phyloP scores from a whole-genome alignment of 2,888 invertebrate species.

The Phoronis australis region DNA sequence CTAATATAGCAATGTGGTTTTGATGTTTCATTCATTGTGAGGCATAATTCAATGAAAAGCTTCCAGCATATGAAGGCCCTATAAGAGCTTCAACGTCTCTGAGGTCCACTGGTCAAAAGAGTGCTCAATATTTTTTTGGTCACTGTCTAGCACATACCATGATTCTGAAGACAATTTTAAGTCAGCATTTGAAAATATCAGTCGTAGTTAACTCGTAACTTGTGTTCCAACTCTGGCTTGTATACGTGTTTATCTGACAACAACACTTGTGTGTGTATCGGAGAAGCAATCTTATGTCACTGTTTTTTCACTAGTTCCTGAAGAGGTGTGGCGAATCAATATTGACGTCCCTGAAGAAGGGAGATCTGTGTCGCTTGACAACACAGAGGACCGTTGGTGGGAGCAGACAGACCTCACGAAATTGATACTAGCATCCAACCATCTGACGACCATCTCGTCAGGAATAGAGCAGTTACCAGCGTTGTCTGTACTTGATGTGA shows the following conservation, averaged over 20 bases:
- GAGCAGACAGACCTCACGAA: constrained; percentile 71
- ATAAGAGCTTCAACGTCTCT: no score
- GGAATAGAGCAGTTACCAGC: constrained; percentile 48
- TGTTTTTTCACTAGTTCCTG: constrained; percentile 36
- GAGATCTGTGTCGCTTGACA: constrained; percentile 43
- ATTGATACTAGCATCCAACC: constrained; percentile 61
- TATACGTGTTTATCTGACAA: not conserved
- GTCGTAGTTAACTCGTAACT: no score
- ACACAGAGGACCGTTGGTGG: constrained; percentile 66
- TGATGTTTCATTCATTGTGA: no score
- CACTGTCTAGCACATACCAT: no score
- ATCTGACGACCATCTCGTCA: constrained; percentile 40
- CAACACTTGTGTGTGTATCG: not conserved
- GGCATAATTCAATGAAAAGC: no score
- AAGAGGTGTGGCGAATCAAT: constrained; percentile 53
- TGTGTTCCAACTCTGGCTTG: not conserved
- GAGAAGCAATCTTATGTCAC: not conserved
- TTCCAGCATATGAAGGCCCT: no score
- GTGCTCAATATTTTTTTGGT: not conserved
- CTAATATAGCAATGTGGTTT: no score
- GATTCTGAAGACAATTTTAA: no score
- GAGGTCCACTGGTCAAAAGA: no score
- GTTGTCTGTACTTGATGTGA: constrained; percentile 53
- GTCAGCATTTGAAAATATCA: no score
- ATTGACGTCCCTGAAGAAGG: constrained; percentile 52